These are phyloP conservation scores for Trogon melanurus DNA, from an alignment of 2,113 vertebrate species.

Conservation along the genomic window DNA sequence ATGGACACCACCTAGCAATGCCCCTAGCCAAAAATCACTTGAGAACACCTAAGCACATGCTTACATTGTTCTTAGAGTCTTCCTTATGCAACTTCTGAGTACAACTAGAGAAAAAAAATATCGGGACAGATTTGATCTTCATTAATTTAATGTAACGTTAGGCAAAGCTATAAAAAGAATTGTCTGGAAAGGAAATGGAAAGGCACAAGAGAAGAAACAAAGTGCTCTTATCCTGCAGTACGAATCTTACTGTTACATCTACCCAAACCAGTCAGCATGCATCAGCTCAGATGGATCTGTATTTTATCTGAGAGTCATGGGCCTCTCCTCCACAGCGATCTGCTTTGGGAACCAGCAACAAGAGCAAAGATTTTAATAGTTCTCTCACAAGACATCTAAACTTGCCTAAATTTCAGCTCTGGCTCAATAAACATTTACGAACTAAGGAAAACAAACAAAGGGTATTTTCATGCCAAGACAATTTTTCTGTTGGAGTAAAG, in stretches of 20 bases:
- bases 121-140: neutral
- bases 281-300: neutral
- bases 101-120: neutral
- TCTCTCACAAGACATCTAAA: neutral
- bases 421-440: neutral
- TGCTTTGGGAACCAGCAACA: neutral
- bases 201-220: neutral
- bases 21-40: neutral
- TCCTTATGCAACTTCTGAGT: neutral
- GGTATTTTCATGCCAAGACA: neutral
- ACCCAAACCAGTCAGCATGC: neutral
- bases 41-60: neutral
- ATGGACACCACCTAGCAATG: neutral
- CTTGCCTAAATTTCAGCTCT: neutral
- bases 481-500: neutral
- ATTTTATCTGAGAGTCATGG: neutral
- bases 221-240: neutral
- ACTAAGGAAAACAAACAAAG: neutral
- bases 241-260: neutral
- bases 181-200: neutral
- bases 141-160: neutral
- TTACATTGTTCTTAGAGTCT: neutral
- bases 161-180: neutral
- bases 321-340: neutral
- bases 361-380: neutral